Evolutionary conservation across 23 tunicate genomes (phyloP), one percentile per base, ranked within the genome.

Genomic region (Phallusia fumigata): DNA sequence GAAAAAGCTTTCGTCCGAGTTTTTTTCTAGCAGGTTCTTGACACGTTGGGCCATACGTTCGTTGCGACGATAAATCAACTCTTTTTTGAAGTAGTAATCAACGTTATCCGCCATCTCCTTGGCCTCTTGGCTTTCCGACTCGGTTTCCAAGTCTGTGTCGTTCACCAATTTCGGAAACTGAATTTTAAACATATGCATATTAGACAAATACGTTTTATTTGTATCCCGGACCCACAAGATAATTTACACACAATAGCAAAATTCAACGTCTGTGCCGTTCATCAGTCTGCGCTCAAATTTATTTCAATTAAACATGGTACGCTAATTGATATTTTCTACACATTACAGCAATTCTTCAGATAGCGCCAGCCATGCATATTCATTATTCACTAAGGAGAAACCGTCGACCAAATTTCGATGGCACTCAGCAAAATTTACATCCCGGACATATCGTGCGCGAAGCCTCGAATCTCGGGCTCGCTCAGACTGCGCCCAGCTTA

Each of bases 21-120:
- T 36, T 44, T 31, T 33, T 32, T 69, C 31, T 36, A 85, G 26
- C 40, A 78, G 78, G 18, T 24, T 31, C 2, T n/a, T 79, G 31
- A 85, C 79, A 0, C 89, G 89, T 26, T 65, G 58, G 8, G 83
- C 89, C 89, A 85, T 85, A 3, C 89, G 83, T 58, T 79, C 69
- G 78, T 85, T 85, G 24, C 89, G 78, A 0, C 78, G 83, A 69
- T 78, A 78, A 21, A 85, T 85, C 31, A 85, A 52, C 47, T 85
- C 89, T 19, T 85, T 69, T 79, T 65, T 65, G 21, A 85, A 85
- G 72, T 85, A 85, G 13, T 31, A 65, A 33, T 85, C 89, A n/a
- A 85, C 35, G 35, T 80, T 84, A 22, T 33, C 34, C 12, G 84
- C 84, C 84, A 86, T 86, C 11, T 34, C 81, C 33, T 21, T 77